Evolutionary conservation across 23 tunicate species (phyloP), one percentile per base, ranked within the genome.

Genomic region (Ascidia mentula): DNA sequence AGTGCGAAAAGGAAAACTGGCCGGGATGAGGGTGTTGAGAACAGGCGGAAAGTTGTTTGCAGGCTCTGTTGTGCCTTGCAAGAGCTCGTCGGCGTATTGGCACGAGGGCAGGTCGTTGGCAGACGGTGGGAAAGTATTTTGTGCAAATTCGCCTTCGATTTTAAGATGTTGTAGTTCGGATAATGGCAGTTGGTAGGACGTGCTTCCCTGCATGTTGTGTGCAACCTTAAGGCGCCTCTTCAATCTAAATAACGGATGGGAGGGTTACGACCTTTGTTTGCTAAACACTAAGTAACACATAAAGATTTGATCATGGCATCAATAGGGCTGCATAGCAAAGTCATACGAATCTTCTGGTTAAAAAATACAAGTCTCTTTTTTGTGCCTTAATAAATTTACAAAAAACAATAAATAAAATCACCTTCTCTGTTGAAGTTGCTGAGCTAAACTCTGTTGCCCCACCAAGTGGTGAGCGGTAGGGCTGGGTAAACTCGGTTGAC

Each of bases 351-450:
- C 22, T 53, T 1, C 4, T 28, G 65, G 7, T 6, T 53, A 20
- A 3, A 53, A 53, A 53, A 53, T 53, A 26, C 7, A 53, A 53
- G 65, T 5, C 65, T n/a, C n/a, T n/a, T n/a, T n/a, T n/a, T n/a
- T n/a, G n/a, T n/a, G n/a, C n/a, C n/a, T n/a, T n/a, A n/a, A n/a
- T n/a, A n/a, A n/a, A n/a, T n/a, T n/a, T n/a, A n/a, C n/a, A 53
- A 53, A 53, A n/a, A n/a, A n/a, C n/a, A n/a, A n/a, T n/a, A n/a
- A n/a, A n/a, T n/a, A n/a, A n/a, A 42, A 15, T 69, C 39, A 89
- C 90, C 90, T 81, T 81, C 97, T 39, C 59, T 82, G 86, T 60
- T 91, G 97, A 60, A 91, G 83, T 32, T 59, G 53, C 38, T 91
- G 97, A 15, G 76, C 97, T 37, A 91, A 45, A 42, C 97, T 91